Evolutionary conservation across 2,797 vertebrate species (phyloP), one percentile per base, ranked within the genome.

Genomic region (Cyclopterus lumpus): DNA sequence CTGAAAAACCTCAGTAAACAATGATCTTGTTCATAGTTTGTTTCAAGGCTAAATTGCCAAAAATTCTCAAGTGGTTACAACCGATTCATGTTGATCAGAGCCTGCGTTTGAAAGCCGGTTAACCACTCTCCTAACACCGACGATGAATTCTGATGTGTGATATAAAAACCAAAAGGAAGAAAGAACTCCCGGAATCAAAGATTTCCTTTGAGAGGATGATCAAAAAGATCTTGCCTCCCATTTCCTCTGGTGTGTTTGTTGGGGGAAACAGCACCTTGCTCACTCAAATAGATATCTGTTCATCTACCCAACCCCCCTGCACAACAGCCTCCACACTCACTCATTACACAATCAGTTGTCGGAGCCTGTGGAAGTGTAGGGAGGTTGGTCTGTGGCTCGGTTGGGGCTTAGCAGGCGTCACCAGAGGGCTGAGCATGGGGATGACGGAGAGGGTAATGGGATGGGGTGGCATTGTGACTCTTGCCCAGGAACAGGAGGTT

Each of bases 191-290:
- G 15, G 78, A 92, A 88, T 90, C 82, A 92, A 89, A 91, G 83
- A 88, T 89, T 81, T 92, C 92, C 90, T 89, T 86, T 90, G 88
- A 91, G 90, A 88, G 82, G 75, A 74, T 86, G 86, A 92, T 91
- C 78, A 93, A 90, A 93, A 90, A 88, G 73, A 90, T 68, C 58
- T 79, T 16, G 60, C 54, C 86, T 80, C 72, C 65, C 81, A 79
- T 89, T 87, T 90, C 87, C 86, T 88, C 77, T 79, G 86, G 77
- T 89, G 81, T 67, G 70, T 84, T 80, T 83, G 80, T 81, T 83
- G 82, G 36, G 67, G 82, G 66, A 88, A 81, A 91, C 82, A 75
- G 71, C 81, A 88, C 85, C 85, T 88, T 84, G 68, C 75, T 85
- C 83, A 69, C 73, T 88, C 86, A 83, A 88, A 91, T 75, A 86